These are phyloP conservation scores for Drosophila orena DNA, from an alignment of 1,140 invertebrate genomes.

Conservation along the genomic window DNA sequence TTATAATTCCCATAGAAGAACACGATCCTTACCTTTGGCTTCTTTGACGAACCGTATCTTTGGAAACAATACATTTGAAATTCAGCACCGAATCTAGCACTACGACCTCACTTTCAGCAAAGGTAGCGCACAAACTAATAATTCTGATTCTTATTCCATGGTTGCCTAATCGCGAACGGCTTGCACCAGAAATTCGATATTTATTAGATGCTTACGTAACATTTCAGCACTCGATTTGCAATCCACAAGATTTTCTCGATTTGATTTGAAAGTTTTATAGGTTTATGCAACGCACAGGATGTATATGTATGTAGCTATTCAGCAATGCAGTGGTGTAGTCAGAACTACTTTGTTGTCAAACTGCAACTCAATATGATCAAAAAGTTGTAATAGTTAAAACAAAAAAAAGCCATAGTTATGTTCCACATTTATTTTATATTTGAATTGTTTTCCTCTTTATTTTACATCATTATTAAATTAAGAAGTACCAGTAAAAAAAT, in stretches of 20 bases:
- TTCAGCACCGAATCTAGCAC: not conserved
- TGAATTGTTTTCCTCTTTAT: conserved; percentile 47
- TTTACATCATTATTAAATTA: conserved; percentile 56
- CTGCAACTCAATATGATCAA: not conserved
- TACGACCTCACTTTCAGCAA: conserved; percentile 1
- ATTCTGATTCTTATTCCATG: conserved; percentile 37
- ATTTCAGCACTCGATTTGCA: conserved; percentile 33
- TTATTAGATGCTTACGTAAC: conserved; percentile 76
- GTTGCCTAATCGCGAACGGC: conserved; percentile 41
- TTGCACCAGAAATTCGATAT: conserved; percentile 57
- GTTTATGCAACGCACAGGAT: conserved; percentile 64
- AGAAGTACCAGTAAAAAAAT: conserved; percentile 44
- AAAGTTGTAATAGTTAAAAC: not conserved
- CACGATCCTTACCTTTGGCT: not conserved
- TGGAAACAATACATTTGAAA: not conserved
- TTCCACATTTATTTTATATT: conserved; percentile 39
- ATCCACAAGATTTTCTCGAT: conserved; percentile 34
- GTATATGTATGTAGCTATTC: conserved; percentile 46
- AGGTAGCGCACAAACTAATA: conserved; percentile 47
- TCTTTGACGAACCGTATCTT: no score
- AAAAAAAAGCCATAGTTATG: not conserved
- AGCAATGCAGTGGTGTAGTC: conserved; percentile 21
- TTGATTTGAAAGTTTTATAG: conserved; percentile 63
- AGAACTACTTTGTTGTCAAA: conserved; percentile 21
- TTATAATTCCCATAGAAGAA: not conserved